Evolutionary conservation across 1,140 invertebrate genomes (phyloP).

Genomic region (Habropoda laboriosa): DNA sequence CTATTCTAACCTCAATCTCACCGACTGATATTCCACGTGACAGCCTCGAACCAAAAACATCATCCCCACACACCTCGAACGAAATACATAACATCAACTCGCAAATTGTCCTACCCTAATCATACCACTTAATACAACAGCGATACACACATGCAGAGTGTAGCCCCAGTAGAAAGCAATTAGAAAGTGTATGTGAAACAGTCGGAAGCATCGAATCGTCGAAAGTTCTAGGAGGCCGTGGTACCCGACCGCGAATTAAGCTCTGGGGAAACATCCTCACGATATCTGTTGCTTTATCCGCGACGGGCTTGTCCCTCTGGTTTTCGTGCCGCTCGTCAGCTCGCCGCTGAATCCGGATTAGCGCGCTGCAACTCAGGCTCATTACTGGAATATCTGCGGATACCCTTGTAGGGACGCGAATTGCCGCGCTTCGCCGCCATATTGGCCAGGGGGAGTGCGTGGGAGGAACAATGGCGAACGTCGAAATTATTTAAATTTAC

Average conservation of each 20-base stretch:
- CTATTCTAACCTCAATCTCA: not conserved
- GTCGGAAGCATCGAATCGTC: not conserved
- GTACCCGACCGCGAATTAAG: conserved; percentile 51
- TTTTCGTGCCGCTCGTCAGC: conserved; percentile 58
- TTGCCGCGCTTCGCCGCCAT: conserved; percentile 18
- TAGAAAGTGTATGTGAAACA: not conserved
- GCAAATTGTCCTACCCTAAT: too few relatives aligned
- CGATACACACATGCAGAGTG: not conserved
- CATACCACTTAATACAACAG: not conserved
- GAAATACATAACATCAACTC: not conserved
- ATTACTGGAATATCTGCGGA: conserved; percentile 63
- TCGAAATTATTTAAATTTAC: too few relatives aligned
- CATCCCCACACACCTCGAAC: not conserved
- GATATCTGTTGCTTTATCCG: conserved; percentile 63
- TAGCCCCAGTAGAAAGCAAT: not conserved
- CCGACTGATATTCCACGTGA: not conserved
- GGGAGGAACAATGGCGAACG: conserved; percentile 11
- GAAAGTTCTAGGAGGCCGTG: conserved; percentile 17
- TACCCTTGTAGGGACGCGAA: conserved; percentile 40
- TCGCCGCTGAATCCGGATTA: conserved; percentile 58
- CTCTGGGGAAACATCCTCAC: conserved; percentile 39
- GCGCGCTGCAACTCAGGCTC: conserved; percentile 57
- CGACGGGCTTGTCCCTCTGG: conserved; percentile 46
- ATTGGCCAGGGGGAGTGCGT: conserved; percentile 21
- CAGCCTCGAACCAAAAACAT: not conserved